A percentile compares a stretch with the other conserved stretches of the same genome.
Evolutionary conservation across 2,113 vertebrate genomes (phyloP).

Genomic region (Tetraodon nigroviridis): DNA sequence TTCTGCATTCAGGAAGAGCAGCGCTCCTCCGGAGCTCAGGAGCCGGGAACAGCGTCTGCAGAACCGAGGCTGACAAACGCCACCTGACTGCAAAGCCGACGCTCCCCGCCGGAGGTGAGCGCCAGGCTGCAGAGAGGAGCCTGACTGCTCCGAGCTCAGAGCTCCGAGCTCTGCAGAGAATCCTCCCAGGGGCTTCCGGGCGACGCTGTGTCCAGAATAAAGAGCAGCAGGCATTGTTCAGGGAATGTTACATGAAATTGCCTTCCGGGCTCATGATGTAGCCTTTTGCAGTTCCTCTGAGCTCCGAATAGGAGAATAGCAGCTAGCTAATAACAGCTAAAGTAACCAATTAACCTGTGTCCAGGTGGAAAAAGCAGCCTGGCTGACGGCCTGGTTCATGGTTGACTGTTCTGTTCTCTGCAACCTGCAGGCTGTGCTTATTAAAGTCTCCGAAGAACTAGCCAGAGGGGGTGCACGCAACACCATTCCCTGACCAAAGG

Average conservation of each 20-base stretch:
- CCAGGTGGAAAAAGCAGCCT: neutral
- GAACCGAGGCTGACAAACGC: no score
- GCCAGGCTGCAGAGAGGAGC: conserved; percentile 9
- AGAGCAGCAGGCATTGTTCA: conserved; percentile 8
- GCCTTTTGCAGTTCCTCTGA: no score
- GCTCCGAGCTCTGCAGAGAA: conserved; percentile 10
- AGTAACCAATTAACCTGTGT: neutral
- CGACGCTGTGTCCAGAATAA: conserved; percentile 19
- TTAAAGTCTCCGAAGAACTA: no score
- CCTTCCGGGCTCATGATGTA: no score
- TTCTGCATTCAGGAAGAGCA: conserved; percentile 9
- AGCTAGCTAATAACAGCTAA: neutral
- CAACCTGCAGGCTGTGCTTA: neutral
- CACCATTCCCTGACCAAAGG: neutral
- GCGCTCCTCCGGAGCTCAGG: neutral
- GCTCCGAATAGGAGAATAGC: no score
- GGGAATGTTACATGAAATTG: no score
- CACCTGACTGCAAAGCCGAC: conserved; percentile 14
- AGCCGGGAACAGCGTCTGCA: no score
- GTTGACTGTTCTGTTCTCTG: no score
- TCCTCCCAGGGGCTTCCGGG: neutral
- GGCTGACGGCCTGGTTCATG: neutral
- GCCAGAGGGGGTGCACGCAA: neutral
- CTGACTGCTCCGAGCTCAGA: no score
- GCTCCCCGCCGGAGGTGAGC: conserved; percentile 40